Conservation (phyloP, 2,797 vertebrate genomes). For the Balearica regulorum region DNA sequence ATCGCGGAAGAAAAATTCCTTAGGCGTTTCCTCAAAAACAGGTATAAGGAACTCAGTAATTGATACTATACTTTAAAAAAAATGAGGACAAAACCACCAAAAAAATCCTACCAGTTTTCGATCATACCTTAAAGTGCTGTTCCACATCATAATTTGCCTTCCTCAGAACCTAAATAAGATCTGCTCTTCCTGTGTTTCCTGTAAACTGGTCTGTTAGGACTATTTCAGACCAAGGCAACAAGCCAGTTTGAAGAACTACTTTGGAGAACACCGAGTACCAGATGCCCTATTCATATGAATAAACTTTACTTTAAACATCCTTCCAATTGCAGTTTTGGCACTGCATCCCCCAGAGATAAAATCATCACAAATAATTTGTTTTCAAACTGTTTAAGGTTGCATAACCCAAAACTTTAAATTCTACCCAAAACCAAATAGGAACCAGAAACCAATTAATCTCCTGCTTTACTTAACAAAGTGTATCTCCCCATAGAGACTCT, state of each 20-base stretch:
- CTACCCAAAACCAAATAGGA: background rate
- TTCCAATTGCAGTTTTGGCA: background rate
- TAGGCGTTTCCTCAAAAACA: background rate
- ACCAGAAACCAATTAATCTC: background rate
- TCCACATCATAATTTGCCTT: background rate
- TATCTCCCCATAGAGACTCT: background rate
- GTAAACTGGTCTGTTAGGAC: background rate
- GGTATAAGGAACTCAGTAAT: background rate
- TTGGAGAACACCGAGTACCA: background rate
- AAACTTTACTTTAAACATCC: background rate
- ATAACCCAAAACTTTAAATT: background rate
- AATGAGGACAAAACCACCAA: rapidly evolving
- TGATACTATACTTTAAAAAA: background rate
- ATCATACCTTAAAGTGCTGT: background rate
- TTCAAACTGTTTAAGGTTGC: background rate
- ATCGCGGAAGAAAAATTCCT: background rate
- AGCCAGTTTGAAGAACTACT: background rate
- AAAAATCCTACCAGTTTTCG: background rate
- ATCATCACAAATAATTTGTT: background rate
- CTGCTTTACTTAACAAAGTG: background rate
- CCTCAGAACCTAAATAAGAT: background rate
- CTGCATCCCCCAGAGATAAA: background rate
- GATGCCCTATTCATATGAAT: background rate
- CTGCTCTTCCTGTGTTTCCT: background rate
- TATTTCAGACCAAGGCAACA: background rate